Evolutionary conservation across 2,797 vertebrate genomes (phyloP), one percentile per base, ranked within the genome.

Genomic region (Enteromius viviparus): DNA sequence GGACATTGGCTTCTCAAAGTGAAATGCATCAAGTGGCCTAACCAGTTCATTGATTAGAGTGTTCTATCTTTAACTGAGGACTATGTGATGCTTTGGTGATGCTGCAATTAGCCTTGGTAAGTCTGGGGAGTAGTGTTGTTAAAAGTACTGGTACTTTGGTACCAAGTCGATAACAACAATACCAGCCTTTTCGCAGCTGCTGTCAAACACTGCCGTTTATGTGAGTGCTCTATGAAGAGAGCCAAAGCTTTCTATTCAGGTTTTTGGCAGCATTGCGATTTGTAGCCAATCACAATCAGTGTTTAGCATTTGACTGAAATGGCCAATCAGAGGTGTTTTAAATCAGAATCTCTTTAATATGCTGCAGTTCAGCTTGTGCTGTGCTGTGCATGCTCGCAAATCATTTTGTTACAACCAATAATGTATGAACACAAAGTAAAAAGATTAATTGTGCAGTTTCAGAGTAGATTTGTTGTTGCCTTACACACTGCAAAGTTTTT

Each of bases 1-100:
- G 92, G 91, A 89, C 89, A 93, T 93, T 94, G 94, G 93, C 93
- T 93, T 94, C 93, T 91, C 93, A 92, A 93, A 93, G 93, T 92
- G 89, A 89, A 87, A 88, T 87, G 93, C 91, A 91, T 89, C 90
- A 64, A 82, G 76, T 78, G 92, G 92, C 92, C 92, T 90, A 88
- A 92, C 89, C 89, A 87, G 89, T 92, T 95, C 93, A 95, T 95
- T 95, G 93, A 95, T 95, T 93, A 94, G 92, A 94, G 92, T 85
- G 83, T 92, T 94, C 93, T 94, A 94, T 94, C 92, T 95, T 94
- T 94, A 94, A 92, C 90, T 91, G 87, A 92, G 93, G 72, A 58
- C 91, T 92, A 90, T 93, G 92, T 92, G 92, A 91, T 91, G 86
- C 85, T 87, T 17, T 34, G 62, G 58, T 70, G 21, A 42, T 49